Conservation (phyloP, 1,140 invertebrate genomes). For the Limonius californicus region DNA sequence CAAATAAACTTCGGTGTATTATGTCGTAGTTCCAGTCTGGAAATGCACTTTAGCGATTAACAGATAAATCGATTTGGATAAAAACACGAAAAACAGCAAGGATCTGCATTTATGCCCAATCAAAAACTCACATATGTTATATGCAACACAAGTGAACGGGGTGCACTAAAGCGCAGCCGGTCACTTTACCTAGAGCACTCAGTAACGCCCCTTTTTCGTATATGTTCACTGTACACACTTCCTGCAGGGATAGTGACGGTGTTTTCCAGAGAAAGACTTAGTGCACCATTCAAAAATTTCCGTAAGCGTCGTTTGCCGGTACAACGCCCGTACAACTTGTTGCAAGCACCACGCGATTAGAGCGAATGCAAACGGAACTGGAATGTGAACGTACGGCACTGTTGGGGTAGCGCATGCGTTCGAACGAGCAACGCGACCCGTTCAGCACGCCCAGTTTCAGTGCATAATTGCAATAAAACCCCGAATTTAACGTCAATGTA, state of each 20-base stretch:
- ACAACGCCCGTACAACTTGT: background rate
- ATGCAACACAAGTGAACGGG: background rate
- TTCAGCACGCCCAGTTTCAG: no score
- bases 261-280: no score
- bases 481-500: no score
- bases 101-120: background rate
- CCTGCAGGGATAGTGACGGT: no score
- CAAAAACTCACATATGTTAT: slow-evolving; percentile 11
- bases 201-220: no score
- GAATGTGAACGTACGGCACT: slow-evolving; percentile 7
- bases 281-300: background rate
- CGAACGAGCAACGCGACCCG: background rate
- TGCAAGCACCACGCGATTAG: background rate
- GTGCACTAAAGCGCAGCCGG: no score
- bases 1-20: no score
- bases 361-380: slow-evolving; percentile 5
- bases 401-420: background rate
- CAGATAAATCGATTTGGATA: background rate
- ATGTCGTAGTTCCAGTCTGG: no score
- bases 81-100: background rate
- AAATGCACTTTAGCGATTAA: no score
- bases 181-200: no score
- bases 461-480: no score
- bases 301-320: background rate
- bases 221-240: no score